These are phyloP conservation scores for Andrena fulva DNA, from an alignment of 2,888 invertebrate genomes.

Conservation along the genomic window DNA sequence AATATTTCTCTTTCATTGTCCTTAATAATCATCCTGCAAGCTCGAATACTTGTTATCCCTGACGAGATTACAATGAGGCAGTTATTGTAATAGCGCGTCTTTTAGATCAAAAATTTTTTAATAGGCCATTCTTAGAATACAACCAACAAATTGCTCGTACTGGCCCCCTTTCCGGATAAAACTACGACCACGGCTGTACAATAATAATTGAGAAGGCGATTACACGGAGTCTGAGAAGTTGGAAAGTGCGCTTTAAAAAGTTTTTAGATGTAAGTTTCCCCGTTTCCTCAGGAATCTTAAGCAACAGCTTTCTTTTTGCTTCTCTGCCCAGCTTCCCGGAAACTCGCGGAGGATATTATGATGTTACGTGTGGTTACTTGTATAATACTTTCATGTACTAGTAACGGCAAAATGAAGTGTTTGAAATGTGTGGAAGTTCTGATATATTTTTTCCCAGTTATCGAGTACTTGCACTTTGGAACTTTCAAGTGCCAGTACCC, in stretches of 20 bases:
- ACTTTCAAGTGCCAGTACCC: no score
- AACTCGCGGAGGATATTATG: conserved; percentile 1
- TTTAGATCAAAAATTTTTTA: not conserved
- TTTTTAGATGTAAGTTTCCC: conserved; percentile 42
- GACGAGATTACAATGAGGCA: not conserved
- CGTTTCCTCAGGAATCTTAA: conserved; percentile 26
- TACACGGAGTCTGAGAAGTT: conserved; percentile 35
- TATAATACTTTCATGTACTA: not conserved
- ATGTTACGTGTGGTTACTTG: not conserved
- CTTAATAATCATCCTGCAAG: no score
- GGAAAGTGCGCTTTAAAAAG: conserved; percentile 25
- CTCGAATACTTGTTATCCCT: not conserved
- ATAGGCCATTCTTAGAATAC: not conserved
- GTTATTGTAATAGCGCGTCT: not conserved
- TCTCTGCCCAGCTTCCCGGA: not conserved
- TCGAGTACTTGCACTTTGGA: not conserved
- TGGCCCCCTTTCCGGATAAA: not conserved
- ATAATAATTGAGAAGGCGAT: conserved; percentile 43
- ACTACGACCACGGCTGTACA: conserved; percentile 10
- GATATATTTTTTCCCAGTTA: not conserved
- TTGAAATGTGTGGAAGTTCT: not conserved
- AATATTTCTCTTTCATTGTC: no score
- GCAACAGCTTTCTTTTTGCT: conserved; percentile 25
- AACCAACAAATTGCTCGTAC: not conserved
- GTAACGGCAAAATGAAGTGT: conserved; percentile 1